Evolutionary conservation across 2,888 invertebrate genomes (phyloP).

Genomic region (Gymnosoma rotundatum): DNA sequence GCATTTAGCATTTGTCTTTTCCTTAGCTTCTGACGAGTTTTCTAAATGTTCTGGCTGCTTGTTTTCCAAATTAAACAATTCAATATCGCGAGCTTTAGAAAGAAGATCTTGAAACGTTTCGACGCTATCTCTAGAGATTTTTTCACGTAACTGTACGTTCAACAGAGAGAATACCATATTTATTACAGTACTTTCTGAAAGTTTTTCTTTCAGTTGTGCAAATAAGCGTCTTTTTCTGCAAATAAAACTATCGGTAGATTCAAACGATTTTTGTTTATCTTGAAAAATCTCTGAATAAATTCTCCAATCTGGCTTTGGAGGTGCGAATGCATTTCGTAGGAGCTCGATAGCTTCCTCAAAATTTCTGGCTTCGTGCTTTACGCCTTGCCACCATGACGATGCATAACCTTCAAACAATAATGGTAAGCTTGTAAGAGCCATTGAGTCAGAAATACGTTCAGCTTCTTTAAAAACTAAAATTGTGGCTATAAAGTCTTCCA

Average conservation of each 20-base stretch:
- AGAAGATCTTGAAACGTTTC: too few species aligned
- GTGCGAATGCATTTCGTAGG: conserved; percentile 39
- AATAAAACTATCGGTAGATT: conserved; percentile 34
- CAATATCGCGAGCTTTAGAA: too few species aligned
- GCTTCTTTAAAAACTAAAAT: conserved; percentile 35
- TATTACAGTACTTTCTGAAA: conserved; percentile 25
- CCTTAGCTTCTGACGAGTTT: background rate
- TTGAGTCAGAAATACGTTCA: conserved; percentile 1
- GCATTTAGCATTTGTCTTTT: background rate
- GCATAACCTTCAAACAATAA: too few species aligned
- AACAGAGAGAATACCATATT: conserved; percentile 30
- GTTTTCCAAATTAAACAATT: conserved; percentile 10
- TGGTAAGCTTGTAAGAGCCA: too few species aligned
- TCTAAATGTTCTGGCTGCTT: background rate
- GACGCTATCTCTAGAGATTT: conserved; percentile 2
- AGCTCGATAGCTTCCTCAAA: conserved; percentile 22
- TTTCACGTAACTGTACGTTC: conserved; percentile 26
- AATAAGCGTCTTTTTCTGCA: conserved; percentile 37
- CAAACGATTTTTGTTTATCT: conserved; percentile 33
- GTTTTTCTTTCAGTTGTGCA: conserved; percentile 28
- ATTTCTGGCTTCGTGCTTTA: background rate
- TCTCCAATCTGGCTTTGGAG: conserved; percentile 50
- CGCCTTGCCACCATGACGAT: too few species aligned
- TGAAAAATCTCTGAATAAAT: conserved; percentile 38
- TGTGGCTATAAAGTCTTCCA: conserved; percentile 55